Evolutionary conservation across 2,113 vertebrate genomes (phyloP).

Genomic region (Bagarius yarrelli): DNA sequence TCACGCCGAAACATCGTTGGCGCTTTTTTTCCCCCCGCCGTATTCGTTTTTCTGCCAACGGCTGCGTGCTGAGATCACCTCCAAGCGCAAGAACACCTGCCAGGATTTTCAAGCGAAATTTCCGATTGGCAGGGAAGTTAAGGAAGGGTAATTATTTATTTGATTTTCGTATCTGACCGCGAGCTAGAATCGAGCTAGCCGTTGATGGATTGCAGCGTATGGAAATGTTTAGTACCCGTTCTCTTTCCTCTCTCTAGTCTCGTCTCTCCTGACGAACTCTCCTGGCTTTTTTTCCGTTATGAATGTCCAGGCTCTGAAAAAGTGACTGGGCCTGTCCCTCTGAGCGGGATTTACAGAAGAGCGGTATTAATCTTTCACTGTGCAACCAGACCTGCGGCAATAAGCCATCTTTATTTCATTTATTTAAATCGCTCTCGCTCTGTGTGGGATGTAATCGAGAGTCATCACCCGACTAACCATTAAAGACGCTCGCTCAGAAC

Average conservation of each 20-base stretch:
- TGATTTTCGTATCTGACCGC: neutral
- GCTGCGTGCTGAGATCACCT: neutral
- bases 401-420: constrained; percentile 70
- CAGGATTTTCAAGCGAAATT: constrained; percentile 17
- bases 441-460: constrained; percentile 57
- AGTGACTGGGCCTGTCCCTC: constrained; percentile 62
- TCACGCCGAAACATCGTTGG: neutral
- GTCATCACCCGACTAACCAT: constrained; percentile 9
- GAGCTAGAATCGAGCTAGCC: neutral
- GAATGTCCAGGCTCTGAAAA: constrained; percentile 60
- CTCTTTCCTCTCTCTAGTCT: neutral
- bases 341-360: constrained; percentile 62
- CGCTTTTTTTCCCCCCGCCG: neutral
- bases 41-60: constrained; percentile 23
- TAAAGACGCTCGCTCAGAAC: constrained; percentile 13
- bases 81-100: constrained; percentile 11
- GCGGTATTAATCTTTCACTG: constrained; percentile 68
- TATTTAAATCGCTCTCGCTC: constrained; percentile 63
- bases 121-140: neutral
- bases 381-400: constrained; percentile 61
- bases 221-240: constrained; percentile 10
- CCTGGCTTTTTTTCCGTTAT: constrained; percentile 64
- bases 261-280: constrained; percentile 54
- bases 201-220: neutral
- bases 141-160: neutral